Percentiles rank a stretch among this genome's conserved stretches.
phyloP scores from a whole-genome alignment of 2,888 invertebrate species.

The Portevinia maculata region DNA sequence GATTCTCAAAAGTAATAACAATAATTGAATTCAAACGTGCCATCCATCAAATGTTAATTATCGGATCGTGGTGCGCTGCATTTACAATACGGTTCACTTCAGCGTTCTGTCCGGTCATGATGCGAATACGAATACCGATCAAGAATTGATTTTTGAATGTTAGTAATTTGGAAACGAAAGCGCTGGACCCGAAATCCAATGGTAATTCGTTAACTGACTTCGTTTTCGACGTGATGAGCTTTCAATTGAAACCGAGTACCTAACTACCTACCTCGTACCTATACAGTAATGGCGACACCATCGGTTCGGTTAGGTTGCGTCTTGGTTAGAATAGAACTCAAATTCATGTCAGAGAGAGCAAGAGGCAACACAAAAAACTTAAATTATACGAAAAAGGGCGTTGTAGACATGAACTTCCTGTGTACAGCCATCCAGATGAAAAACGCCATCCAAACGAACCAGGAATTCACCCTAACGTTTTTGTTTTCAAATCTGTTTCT shows the following conservation, averaged over 20 bases:
- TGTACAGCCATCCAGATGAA: slow-evolving; percentile 29
- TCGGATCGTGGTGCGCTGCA: slow-evolving; percentile 50
- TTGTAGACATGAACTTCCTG: slow-evolving; percentile 50
- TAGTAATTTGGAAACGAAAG: slow-evolving; percentile 15
- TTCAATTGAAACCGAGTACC: slow-evolving; percentile 33
- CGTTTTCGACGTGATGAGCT: slow-evolving; percentile 33
- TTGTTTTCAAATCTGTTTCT: background rate
- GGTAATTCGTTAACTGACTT: slow-evolving; percentile 50
- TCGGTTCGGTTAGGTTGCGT: too few relatives aligned
- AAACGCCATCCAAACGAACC: background rate
- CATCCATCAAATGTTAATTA: slow-evolving; percentile 56
- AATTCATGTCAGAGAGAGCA: background rate
- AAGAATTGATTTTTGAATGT: slow-evolving; percentile 44
- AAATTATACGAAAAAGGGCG: slow-evolving; percentile 46
- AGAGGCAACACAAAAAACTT: slow-evolving; percentile 23
- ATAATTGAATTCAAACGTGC: slow-evolving; percentile 60
- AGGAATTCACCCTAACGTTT: slow-evolving; percentile 23
- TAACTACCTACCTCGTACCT: too few relatives aligned
- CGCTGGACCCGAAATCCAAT: slow-evolving; percentile 1
- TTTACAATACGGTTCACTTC: slow-evolving; percentile 19
- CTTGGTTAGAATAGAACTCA: too few relatives aligned
- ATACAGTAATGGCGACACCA: too few relatives aligned
- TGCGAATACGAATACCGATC: slow-evolving; percentile 52
- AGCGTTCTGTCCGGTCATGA: slow-evolving; percentile 4
- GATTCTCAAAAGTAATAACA: slow-evolving; percentile 55